Evolutionary conservation across 1,140 invertebrate genomes (phyloP).

Genomic region (Hestina assimilis): DNA sequence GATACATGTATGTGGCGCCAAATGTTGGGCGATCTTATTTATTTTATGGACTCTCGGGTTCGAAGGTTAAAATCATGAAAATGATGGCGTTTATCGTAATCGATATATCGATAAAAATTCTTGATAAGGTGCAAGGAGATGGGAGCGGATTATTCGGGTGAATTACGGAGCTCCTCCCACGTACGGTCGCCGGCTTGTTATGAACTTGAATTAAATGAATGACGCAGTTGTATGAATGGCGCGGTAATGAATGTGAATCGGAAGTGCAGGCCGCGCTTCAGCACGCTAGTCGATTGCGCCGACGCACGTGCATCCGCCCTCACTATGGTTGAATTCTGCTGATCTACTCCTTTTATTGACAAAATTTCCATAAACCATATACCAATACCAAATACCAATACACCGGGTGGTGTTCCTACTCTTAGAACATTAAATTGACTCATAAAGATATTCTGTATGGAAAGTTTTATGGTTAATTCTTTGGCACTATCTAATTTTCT

Average conservation of each 20-base stretch:
- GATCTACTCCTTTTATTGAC: no score
- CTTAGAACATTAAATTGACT: no score
- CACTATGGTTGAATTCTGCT: not conserved
- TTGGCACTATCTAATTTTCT: no score
- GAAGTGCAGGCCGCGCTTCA: slow-evolving; percentile 58
- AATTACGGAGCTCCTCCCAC: slow-evolving; percentile 53
- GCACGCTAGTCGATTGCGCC: slow-evolving; percentile 53
- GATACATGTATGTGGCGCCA: slow-evolving; percentile 48
- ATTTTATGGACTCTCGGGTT: slow-evolving; percentile 50
- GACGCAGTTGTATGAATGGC: slow-evolving; percentile 72
- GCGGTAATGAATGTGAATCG: slow-evolving; percentile 69
- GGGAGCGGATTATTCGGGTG: slow-evolving; percentile 31
- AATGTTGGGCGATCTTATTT: slow-evolving; percentile 53
- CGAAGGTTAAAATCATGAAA: slow-evolving; percentile 30
- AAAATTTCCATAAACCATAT: no score
- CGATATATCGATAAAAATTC: slow-evolving; percentile 50
- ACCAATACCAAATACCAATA: no score
- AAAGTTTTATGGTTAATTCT: no score
- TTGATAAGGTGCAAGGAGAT: slow-evolving; percentile 31
- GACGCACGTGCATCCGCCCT: slow-evolving; percentile 59
- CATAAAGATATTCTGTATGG: no score
- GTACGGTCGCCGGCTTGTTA: slow-evolving; percentile 54
- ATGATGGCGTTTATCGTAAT: slow-evolving; percentile 46
- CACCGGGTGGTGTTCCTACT: no score
- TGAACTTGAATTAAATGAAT: slow-evolving; percentile 76